These are phyloP conservation scores for Tenodera sinensis DNA, from an alignment of 2,888 invertebrate species.

Conservation along the genomic window DNA sequence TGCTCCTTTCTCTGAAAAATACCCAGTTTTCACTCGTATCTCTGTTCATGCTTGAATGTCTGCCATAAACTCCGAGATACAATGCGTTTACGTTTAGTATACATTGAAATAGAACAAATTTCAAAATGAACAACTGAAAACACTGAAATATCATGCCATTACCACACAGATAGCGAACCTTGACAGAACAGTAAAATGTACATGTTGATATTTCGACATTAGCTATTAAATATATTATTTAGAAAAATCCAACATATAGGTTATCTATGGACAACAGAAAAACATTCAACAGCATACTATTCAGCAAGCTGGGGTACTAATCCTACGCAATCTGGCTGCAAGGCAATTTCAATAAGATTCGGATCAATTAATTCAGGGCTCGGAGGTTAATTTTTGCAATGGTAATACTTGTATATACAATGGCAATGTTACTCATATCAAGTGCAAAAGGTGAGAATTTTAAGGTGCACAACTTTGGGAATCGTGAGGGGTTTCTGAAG, in stretches of 20 bases:
- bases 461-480: no score
- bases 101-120: no score
- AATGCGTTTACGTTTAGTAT: no score
- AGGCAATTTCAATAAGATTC: no score
- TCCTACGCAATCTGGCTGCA: background rate
- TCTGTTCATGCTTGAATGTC: no score
- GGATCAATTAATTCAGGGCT: background rate
- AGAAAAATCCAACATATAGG: background rate
- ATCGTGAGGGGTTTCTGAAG: no score
- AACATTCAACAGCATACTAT: background rate
- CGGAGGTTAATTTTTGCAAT: no score
- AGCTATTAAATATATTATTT: background rate
- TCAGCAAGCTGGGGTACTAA: background rate
- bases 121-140: background rate
- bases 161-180: background rate
- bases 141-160: background rate
- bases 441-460: background rate
- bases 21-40: no score
- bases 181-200: background rate
- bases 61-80: no score
- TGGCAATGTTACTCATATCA: background rate
- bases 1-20: no score
- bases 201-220: background rate
- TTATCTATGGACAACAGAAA: background rate
- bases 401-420: background rate